phyloP scores from a whole-genome alignment of 2,113 vertebrate genomes.

The Trogon surrucura region DNA sequence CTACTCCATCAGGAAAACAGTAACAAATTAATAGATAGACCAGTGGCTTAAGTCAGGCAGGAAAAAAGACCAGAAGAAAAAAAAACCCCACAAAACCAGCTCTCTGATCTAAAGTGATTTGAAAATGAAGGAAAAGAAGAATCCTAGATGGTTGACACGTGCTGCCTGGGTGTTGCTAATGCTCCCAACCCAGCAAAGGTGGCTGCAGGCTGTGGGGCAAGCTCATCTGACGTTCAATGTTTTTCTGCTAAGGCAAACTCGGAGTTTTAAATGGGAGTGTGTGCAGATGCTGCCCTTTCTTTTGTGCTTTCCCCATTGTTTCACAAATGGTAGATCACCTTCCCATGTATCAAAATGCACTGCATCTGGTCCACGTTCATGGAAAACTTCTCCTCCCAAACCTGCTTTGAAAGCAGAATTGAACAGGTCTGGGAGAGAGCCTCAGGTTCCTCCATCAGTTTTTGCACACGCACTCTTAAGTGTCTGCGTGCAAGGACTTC shows the following conservation, averaged over 20 bases:
- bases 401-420: neutral
- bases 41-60: neutral
- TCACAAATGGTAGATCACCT: neutral
- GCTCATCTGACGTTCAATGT: neutral
- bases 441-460: neutral
- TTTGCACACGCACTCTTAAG: neutral
- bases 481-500: neutral
- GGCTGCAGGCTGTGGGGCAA: fast-evolving
- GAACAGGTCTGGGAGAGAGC: neutral
- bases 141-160: neutral
- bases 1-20: constrained; percentile 45
- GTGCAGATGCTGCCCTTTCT: neutral
- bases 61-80: neutral
- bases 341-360: neutral
- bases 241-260: neutral
- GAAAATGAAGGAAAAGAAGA: neutral
- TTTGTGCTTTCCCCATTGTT: neutral
- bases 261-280: neutral
- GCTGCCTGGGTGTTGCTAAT: neutral
- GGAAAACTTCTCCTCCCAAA: neutral
- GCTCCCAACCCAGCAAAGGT: fast-evolving
- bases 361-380: neutral
- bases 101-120: neutral
- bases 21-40: constrained; percentile 24
- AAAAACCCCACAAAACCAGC: neutral